Base-by-base conservation (phyloP, 2,113 vertebrate species). In the Scytalopus superciliaris region DNA sequence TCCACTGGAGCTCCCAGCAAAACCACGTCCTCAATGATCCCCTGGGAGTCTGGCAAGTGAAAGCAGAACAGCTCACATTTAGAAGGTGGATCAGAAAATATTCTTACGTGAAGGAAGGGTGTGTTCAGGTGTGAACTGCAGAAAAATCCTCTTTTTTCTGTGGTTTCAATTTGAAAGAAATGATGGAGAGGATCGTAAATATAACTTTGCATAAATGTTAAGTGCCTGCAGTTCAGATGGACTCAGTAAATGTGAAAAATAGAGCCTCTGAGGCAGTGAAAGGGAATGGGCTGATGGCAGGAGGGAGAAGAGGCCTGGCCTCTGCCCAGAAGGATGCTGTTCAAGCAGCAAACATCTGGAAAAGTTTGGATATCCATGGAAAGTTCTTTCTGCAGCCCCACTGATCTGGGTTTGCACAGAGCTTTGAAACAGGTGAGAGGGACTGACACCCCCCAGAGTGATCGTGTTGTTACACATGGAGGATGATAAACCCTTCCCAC, bases 1-100 rank as follows among this genome's bases (percentile, higher is more conserved):
- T 99, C 99, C 75, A 99, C 99, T 1, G 99, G 99, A 1, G 99
- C 99, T 7, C 99, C 99, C 90, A 99, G 91, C 50, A 99, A 98
- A 87, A 99, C 92, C 13, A 98, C 98, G 2, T 99, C 99, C 96
- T 99, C 99, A 16, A 99, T 96, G 92, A 99, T 98, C 55, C 99
- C 99, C 95, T 99, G 98, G 84, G 98, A 98, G 42, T 98, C 99
- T 99, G 25, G 62, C 22, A 39, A 81, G 70, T 17, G 50, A 73
- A 70, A 89, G 62, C 47, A 94, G 42, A 89, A 55, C 31, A 92
- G 76, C 22, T 92, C 76, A 47, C 44, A 21, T 37, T 66, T 33
- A 78, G 56, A 59, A 89, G 52, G 56, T 2, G 2, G 39, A 44
- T 33, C 42, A 86, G 59, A 86, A 89, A 76, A 80, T 28, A 42